Base-by-base conservation (phyloP, 2,888 invertebrate species). In the Eutolmus rufibarbis region DNA sequence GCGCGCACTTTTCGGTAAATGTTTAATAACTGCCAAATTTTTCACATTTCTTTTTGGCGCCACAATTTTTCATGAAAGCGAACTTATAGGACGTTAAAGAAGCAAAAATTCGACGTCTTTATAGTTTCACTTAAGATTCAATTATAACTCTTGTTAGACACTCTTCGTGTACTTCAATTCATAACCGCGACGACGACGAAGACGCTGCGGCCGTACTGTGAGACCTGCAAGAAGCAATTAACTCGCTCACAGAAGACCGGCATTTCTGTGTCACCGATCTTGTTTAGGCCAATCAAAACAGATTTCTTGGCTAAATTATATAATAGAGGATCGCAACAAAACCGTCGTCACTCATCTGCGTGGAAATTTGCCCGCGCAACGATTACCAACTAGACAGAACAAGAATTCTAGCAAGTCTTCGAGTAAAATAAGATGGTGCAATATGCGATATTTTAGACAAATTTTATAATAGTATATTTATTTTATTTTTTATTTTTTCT, bases 241-340 rank as follows among this genome's bases (percentile, higher is more conserved):
- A 82, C 16, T 82, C 31, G 23, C 46, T 23, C 82, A 57, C 66
- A 78, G 51, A 82, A 19, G 56, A 23, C 31, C 82, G 37, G 57
- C 66, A 82, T 82, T 82, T 82, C 82, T 82, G 57, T 82, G 66
- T 66, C 57, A 82, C 82, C 82, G 19, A 66, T 82, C 82, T 82
- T 82, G 66, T 82, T 82, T 82, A 82, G 66, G 23, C 82, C 66
- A 57, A 82, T 82, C 82, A 57, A 37, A 82, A 57, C 57, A 57
- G 51, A 81, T 57, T 82, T 82, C 82, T 82, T 66, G 66, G 37
- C 66, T 40, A 82, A 82, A 82, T 82, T 82, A 82, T 66, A 82
- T 82, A 82, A 82, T 82, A 82, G 82, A 82, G 23, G 82, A 82
- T 56, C 56, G 66, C 66, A 66, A 28, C 66, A 23, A 40, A 40